These are phyloP conservation scores for Anolis sagrei DNA, from an alignment of 2,113 vertebrate species.

Conservation along the genomic window DNA sequence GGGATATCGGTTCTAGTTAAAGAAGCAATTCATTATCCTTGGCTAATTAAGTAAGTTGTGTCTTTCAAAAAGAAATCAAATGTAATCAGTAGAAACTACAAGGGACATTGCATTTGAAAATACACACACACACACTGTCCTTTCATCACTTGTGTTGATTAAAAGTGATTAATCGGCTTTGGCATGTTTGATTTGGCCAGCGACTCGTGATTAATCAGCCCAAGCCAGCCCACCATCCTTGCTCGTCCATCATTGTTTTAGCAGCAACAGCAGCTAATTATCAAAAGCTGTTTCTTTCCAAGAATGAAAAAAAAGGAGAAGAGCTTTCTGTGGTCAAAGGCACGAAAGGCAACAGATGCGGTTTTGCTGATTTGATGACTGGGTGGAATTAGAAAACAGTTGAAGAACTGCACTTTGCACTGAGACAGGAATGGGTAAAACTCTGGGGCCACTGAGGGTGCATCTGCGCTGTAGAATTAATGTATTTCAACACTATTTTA, in stretches of 20 bases:
- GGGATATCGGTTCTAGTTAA: constrained; percentile 18
- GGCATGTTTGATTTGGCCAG: constrained; percentile 33
- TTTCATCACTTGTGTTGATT: constrained; percentile 49
- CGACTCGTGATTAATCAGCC: constrained; percentile 33
- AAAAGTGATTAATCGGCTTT: constrained; percentile 53
- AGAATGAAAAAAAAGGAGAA: rapidly evolving
- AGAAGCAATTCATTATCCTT: background rate
- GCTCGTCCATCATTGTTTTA: constrained; percentile 15
- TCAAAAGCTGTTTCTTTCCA: constrained; percentile 29
- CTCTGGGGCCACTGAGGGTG: too few species aligned
- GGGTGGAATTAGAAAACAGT: background rate
- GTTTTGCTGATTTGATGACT: background rate
- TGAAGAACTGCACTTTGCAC: background rate
- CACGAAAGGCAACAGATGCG: background rate
- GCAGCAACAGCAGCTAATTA: background rate
- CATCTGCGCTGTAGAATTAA: too few species aligned
- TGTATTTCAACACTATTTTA: too few species aligned
- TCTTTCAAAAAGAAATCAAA: background rate
- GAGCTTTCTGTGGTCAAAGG: background rate
- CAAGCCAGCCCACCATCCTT: background rate
- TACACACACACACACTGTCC: background rate
- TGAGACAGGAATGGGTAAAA: too few species aligned
- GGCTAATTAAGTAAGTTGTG: constrained; percentile 56
- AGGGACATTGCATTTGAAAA: constrained; percentile 46
- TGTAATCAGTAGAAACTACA: background rate